phyloP scores from a whole-genome alignment of 2,113 vertebrate genomes.

The Astatotilapia flaviijosephi region DNA sequence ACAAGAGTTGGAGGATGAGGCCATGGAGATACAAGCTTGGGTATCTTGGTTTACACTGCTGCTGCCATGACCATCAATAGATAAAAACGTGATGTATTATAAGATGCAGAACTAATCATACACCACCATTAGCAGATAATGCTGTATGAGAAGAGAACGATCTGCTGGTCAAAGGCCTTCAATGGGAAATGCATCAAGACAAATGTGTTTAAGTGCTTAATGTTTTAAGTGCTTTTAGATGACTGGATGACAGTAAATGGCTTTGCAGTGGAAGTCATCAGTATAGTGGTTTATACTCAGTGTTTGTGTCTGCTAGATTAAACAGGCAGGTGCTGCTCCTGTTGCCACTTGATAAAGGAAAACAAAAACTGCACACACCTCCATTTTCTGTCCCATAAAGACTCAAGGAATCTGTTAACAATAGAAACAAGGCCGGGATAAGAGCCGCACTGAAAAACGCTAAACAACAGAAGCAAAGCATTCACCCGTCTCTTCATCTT shows the following conservation, averaged over 20 bases:
- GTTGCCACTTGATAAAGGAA: slow-evolving; percentile 11
- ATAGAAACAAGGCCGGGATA: slow-evolving; percentile 13
- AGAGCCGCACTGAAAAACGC: background rate
- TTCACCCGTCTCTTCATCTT: background rate
- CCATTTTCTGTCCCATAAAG: background rate
- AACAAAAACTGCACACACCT: background rate
- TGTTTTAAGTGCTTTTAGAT: slow-evolving; percentile 2
- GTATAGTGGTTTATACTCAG: background rate
- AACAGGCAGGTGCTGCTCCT: slow-evolving; percentile 6
- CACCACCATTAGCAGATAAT: background rate
- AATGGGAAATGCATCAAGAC: background rate
- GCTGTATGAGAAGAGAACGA: background rate
- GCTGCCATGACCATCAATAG: background rate
- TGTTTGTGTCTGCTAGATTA: background rate
- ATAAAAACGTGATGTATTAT: background rate
- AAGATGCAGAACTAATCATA: background rate
- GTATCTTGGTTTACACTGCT: background rate
- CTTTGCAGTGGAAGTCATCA: background rate
- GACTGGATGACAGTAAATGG: background rate
- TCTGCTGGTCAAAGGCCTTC: background rate
- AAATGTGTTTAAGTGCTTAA: background rate
- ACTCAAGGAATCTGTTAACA: background rate
- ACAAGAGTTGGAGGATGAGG: background rate
- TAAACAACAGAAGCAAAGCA: slow-evolving; percentile 1
- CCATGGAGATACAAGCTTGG: background rate